Evolutionary conservation across 2,797 vertebrate genomes (phyloP), one percentile per base, ranked within the genome.

Genomic region (Caiman crocodilus): DNA sequence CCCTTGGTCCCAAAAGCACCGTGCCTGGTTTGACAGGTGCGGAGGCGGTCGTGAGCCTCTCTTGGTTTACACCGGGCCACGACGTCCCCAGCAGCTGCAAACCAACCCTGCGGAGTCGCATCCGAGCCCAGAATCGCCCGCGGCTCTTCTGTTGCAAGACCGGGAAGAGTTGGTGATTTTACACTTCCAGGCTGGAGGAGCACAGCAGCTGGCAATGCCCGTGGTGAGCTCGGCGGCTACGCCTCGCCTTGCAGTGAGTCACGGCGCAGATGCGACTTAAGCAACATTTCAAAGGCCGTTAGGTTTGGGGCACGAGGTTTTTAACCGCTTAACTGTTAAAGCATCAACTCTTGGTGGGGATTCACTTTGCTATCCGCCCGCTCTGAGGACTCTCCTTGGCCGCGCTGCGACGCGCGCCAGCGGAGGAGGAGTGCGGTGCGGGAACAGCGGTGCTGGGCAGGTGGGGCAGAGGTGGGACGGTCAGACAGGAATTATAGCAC

Each of bases 381-480:
- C 18, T 63, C 67, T 28, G 67, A 92, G 88, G 77, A 61, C 87
- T 94, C 94, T 85, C 23, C 82, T 94, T 30, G 77, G 93, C 73
- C 88, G 55, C 4, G 76, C 73, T 73, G 79, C 87, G 92, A 87
- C 90, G 92, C 0, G 55, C 87, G 55, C 88, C 91, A 90, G 81
- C 82, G 58, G 61, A 89, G 79, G 78, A 85, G 80, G 76, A 10
- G 59, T 32, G 35, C 14, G 91, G 65, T 78, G 64, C 59, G 94
- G 84, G 93, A 93, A 79, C 87, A 87, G 93, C 42, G 50, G 89
- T 79, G 67, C 95, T 90, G 90, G 93, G 94, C 94, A 96, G 85
- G 1, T 42, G 25, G 1, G 76, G 85, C 90, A 64, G 85, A 1
- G 81, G 0, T 90, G 89, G 77, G 89, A 50, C 10, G 10, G 92